Conservation (phyloP, 2,888 invertebrate species). For the Cryptocephalus moraei region DNA sequence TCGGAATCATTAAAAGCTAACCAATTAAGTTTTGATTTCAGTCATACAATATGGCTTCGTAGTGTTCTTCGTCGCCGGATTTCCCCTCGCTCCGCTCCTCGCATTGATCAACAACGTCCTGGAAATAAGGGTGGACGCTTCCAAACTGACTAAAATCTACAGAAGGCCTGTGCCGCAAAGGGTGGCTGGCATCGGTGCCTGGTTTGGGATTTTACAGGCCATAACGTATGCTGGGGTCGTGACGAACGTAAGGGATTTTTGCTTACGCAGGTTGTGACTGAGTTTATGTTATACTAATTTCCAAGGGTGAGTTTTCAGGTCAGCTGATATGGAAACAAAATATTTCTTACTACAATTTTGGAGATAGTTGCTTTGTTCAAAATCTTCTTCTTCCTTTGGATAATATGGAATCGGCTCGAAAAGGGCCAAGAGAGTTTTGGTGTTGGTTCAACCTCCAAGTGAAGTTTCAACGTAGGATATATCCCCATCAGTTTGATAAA, state of each 20-base stretch:
- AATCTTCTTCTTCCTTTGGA: too few species aligned
- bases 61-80: slow-evolving; percentile 54
- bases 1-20: neutral
- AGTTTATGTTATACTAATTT: too few species aligned
- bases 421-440: too few species aligned
- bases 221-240: slow-evolving; percentile 27
- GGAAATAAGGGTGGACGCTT: slow-evolving; percentile 41
- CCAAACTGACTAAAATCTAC: slow-evolving; percentile 20
- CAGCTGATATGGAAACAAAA: neutral
- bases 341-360: too few species aligned
- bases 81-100: slow-evolving; percentile 55
- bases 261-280: neutral
- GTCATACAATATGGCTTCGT: slow-evolving; percentile 58
- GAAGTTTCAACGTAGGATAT: too few species aligned
- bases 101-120: slow-evolving; percentile 53
- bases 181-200: slow-evolving; percentile 23
- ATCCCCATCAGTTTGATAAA: too few species aligned
- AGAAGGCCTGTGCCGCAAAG: slow-evolving; percentile 24
- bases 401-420: too few species aligned
- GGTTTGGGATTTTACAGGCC: slow-evolving; percentile 28
- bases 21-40: slow-evolving; percentile 23
- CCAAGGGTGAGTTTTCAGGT: neutral
- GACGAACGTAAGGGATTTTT: slow-evolving; percentile 25
- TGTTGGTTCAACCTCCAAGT: too few species aligned
- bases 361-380: too few species aligned